These are phyloP conservation scores for Porites cylindrica DNA, from an alignment of 92 coral and sea anemone species.

Conservation along the genomic window DNA sequence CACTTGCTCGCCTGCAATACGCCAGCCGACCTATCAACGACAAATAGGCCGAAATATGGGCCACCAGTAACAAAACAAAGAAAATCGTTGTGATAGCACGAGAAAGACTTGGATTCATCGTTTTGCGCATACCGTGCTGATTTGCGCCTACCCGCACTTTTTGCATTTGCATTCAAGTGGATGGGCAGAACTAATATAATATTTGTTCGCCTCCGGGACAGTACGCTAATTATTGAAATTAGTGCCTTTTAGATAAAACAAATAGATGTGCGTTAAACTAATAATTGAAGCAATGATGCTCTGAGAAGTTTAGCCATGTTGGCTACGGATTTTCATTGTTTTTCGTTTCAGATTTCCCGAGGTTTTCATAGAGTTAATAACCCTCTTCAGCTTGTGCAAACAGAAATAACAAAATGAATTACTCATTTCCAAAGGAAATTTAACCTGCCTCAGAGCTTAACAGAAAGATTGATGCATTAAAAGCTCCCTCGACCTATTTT, in stretches of 20 bases:
- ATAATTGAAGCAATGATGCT: not conserved
- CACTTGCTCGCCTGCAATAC: not conserved
- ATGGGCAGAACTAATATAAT: not conserved
- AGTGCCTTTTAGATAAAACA: not conserved
- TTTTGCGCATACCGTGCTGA: not conserved
- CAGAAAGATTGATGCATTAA: no score
- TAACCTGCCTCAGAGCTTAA: no score
- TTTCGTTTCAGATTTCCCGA: not conserved
- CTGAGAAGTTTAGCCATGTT: not conserved
- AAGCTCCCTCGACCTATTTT: no score
- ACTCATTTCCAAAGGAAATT: not conserved
- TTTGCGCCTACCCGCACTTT: not conserved
- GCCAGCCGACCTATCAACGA: not conserved
- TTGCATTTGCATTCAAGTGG: not conserved
- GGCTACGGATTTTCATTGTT: not conserved
- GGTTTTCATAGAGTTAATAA: conserved; percentile 20
- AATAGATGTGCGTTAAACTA: not conserved
- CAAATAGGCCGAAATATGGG: not conserved
- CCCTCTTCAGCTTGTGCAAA: conserved; percentile 10
- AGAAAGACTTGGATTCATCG: not conserved
- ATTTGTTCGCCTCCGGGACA: not conserved
- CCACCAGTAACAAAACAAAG: not conserved
- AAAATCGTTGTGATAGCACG: not conserved
- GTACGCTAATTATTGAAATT: no score
- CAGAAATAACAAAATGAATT: not conserved